Base-by-base conservation (phyloP, 92 coral and sea anemone species). In the Porites divaricata region DNA sequence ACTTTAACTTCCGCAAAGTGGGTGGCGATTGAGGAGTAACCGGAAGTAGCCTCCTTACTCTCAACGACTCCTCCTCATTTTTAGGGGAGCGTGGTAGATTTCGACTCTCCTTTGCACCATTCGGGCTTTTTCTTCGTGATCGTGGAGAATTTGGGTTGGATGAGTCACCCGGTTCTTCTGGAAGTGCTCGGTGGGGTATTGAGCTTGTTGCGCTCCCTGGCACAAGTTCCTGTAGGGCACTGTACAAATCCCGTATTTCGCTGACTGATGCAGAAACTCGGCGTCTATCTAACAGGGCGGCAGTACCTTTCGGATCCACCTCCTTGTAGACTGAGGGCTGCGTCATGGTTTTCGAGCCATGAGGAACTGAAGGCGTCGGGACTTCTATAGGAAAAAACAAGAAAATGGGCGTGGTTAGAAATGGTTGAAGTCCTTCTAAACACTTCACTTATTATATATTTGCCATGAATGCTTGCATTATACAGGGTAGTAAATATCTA, bases 221-320 rank as follows among this genome's bases (percentile, higher is more conserved):
- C 9, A 92, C 98, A 58, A 94, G 98, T 86, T 83, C 94, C 67
- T 94, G 98, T 8, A 94, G 84, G 48, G 93, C 98, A 6, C 90
- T 80, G 75, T 89, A 94, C 41, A 94, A 79, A 65, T 94, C 92
- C 25, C 84, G 73, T 62, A 94, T 89, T 71, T 94, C 92, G 41
- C 81, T 83, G 24, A 92, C 95, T 2, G 95, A 92, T 19, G 98
- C 98, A 9, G 98, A 94, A 28, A 87, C 82, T 26, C 93, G 85
- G 56, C 98, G 93, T 51, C 83, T 90, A 50, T 87, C 67, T 26
- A 67, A 15, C 13, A 83, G 49, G 14, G 82, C 86, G 16, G 74
- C 77, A 48, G 65, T 76, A 20, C 76, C 80, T 7, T 59, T 61
- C 6, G 75, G 70, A 21, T 85, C 92, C 70, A 75, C 56, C 48